These are phyloP conservation scores for Enteromius anoplus DNA, from an alignment of 2,797 vertebrate genomes.

Conservation along the genomic window DNA sequence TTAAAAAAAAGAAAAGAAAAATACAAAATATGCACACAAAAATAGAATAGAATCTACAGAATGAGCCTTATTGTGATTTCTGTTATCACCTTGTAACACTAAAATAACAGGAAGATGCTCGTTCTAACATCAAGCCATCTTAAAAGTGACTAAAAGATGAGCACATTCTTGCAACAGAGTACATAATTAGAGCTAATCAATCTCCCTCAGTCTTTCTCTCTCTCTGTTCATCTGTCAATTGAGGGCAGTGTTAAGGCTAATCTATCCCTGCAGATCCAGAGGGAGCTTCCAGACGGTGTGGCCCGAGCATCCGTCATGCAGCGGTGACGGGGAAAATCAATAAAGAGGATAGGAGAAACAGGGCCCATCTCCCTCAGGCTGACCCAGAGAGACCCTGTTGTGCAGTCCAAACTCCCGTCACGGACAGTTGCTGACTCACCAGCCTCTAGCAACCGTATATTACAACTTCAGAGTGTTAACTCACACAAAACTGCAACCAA, in stretches of 20 bases:
- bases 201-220: constrained; percentile 3
- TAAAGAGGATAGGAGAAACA: constrained; percentile 26
- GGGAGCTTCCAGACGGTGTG: constrained; percentile 42
- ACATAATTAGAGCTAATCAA: constrained; percentile 52
- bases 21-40: background rate
- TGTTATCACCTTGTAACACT: background rate
- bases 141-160: constrained; percentile 33
- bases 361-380: constrained; percentile 17
- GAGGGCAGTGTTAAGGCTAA: constrained; percentile 39
- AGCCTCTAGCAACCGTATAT: constrained; percentile 4
- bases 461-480: background rate
- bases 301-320: constrained; percentile 51
- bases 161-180: constrained; percentile 28
- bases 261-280: constrained; percentile 48
- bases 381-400: constrained; percentile 31
- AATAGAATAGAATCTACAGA: background rate
- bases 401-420: constrained; percentile 29
- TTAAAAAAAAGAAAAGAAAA: background rate
- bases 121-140: constrained; percentile 20
- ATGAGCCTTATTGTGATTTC: background rate
- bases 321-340: constrained; percentile 48
- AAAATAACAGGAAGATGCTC: background rate
- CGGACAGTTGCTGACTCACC: constrained; percentile 38
- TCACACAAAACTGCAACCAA: constrained; percentile 6
- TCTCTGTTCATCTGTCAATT: constrained; percentile 17